phyloP scores from a whole-genome alignment of 2,113 vertebrate species.

The Anguilla rostrata region DNA sequence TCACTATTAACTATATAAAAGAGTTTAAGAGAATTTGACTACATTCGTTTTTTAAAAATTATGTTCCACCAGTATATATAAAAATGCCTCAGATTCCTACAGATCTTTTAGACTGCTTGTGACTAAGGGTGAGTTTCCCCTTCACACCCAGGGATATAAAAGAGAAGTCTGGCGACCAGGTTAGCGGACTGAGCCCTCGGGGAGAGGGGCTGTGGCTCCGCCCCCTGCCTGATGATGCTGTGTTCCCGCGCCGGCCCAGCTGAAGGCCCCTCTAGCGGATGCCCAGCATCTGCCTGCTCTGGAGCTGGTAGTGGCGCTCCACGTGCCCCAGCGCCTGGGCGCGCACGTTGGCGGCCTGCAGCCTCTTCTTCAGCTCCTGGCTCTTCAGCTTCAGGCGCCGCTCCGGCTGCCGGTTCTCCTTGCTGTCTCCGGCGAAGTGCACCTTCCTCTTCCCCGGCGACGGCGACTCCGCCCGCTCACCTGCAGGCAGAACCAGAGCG shows the following conservation, averaged over 20 bases:
- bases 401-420: constrained; percentile 70
- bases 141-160: neutral
- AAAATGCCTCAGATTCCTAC: no score
- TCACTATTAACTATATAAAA: neutral
- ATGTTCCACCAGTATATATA: no score
- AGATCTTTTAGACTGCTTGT: neutral
- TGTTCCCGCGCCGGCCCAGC: neutral
- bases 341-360: constrained; percentile 75
- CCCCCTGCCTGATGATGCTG: neutral
- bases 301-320: constrained; percentile 76
- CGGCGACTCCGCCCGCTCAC: constrained; percentile 54
- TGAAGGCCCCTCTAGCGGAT: constrained; percentile 71
- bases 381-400: constrained; percentile 40
- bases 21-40: neutral
- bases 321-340: constrained; percentile 74
- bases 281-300: constrained; percentile 82
- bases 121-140: neutral
- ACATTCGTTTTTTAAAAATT: neutral
- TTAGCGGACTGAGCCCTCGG: neutral
- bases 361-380: constrained; percentile 72
- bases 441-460: constrained; percentile 81
- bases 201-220: neutral
- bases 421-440: constrained; percentile 76
- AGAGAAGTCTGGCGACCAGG: neutral
- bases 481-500: constrained; percentile 55